Evolutionary conservation across 2,113 vertebrate genomes (phyloP).

Genomic region (Ictidomys tridecemlineatus): DNA sequence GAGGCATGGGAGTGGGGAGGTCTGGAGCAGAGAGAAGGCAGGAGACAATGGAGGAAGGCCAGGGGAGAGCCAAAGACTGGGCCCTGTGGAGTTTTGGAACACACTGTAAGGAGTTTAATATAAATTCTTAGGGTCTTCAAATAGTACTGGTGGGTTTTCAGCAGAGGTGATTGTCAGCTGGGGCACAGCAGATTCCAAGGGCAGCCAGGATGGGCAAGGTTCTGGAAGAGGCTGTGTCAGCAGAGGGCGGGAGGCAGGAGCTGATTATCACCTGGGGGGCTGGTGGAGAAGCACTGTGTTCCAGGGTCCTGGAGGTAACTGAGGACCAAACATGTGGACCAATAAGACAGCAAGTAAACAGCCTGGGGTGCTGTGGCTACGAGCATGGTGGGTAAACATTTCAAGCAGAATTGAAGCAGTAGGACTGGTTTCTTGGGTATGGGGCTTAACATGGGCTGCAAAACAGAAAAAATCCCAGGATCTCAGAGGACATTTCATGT

Average conservation of each 20-base stretch:
- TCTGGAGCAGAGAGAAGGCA: not conserved
- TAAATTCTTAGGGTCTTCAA: no score
- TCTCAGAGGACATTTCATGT: not conserved
- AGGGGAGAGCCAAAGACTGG: not conserved
- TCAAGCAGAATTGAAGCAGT: not conserved
- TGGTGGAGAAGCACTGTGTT: not conserved
- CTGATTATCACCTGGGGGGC: not conserved
- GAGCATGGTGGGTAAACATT: not conserved
- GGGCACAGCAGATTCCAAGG: not conserved
- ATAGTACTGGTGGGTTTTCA: not conserved
- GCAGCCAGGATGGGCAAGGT: fast-evolving
- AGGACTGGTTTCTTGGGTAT: no score
- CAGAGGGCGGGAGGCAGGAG: not conserved
- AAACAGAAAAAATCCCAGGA: not conserved
- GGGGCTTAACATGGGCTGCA: not conserved
- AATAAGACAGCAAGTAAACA: not conserved
- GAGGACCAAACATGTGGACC: not conserved
- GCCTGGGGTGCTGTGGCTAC: fast-evolving
- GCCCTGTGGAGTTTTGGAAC: not conserved
- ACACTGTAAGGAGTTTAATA: not conserved
- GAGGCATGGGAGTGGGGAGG: no score
- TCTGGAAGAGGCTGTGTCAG: not conserved
- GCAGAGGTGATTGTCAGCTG: fast-evolving
- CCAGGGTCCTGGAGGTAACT: not conserved
- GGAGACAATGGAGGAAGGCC: not conserved